Percentiles rank a stretch among this genome's conserved stretches.
Conservation (phyloP, 2,888 invertebrate genomes). For the Gymnocheta viridis region DNA sequence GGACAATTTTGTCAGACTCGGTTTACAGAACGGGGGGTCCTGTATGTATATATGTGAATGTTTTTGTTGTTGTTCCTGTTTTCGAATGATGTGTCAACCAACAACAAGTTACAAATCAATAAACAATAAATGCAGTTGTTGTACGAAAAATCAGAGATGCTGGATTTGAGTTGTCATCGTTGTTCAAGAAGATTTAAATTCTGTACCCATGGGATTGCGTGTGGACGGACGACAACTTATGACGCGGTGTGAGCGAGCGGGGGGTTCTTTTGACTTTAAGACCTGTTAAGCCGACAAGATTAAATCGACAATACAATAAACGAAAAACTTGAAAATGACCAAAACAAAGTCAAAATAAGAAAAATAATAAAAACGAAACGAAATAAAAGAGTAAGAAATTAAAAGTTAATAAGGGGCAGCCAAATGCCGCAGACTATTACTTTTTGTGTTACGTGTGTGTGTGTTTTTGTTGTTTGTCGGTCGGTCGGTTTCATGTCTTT, state of each 20-base stretch:
- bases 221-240: too few relatives aligned
- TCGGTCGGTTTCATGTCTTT: constrained; percentile 36
- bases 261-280: constrained; percentile 43
- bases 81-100: constrained; percentile 65
- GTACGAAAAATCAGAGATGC: constrained; percentile 40
- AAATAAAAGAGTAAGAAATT: constrained; percentile 54
- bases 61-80: constrained; percentile 36
- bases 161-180: constrained; percentile 48
- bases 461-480: constrained; percentile 16
- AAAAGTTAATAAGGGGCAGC: constrained; percentile 68
- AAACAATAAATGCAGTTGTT: constrained; percentile 50
- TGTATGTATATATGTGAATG: not conserved
- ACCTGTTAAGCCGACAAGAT: constrained; percentile 54
- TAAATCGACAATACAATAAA: constrained; percentile 28
- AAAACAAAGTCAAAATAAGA: constrained; percentile 26
- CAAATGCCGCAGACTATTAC: constrained; percentile 67
- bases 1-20: too few relatives aligned
- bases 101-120: constrained; percentile 58
- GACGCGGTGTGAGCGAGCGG: not conserved
- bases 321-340: constrained; percentile 28
- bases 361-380: constrained; percentile 34
- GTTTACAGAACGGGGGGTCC: not conserved
- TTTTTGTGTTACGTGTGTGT: constrained; percentile 33
- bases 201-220: not conserved
- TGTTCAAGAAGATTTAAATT: constrained; percentile 32